Conservation (phyloP, 2,113 vertebrate species). For the Balaeniceps rex region DNA sequence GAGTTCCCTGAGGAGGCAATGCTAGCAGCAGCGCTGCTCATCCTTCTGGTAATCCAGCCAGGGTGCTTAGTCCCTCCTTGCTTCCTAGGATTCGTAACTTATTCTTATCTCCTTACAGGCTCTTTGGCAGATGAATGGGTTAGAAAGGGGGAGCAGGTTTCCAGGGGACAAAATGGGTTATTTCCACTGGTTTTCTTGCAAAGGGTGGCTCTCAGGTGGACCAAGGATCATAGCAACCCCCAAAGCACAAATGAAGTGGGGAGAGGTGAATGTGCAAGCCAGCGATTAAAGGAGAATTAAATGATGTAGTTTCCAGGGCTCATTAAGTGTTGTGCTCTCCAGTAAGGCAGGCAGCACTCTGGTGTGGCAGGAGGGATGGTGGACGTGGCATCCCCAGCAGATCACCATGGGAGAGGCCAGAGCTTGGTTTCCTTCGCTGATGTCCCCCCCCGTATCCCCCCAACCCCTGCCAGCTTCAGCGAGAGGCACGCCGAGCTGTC, state of each 20-base stretch:
- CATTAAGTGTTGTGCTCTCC: rapidly evolving
- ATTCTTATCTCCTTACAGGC: neutral
- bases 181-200: neutral
- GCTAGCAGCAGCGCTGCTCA: neutral
- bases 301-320: neutral
- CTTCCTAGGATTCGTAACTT: neutral
- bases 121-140: neutral
- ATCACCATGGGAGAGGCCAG: neutral
- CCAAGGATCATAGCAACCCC: neutral
- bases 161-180: neutral
- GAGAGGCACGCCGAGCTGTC: rapidly evolving
- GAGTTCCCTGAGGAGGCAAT: neutral
- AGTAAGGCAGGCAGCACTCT: neutral
- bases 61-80: neutral
- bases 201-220: neutral
- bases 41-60: neutral
- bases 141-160: neutral
- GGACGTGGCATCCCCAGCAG: neutral
- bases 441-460: rapidly evolving
- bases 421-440: neutral
- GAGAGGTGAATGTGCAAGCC: neutral
- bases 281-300: neutral
- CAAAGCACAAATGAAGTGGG: neutral
- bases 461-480: neutral
- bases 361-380: neutral